These are phyloP conservation scores for Pammene aurita DNA, from an alignment of 2,888 invertebrate genomes.

Conservation along the genomic window DNA sequence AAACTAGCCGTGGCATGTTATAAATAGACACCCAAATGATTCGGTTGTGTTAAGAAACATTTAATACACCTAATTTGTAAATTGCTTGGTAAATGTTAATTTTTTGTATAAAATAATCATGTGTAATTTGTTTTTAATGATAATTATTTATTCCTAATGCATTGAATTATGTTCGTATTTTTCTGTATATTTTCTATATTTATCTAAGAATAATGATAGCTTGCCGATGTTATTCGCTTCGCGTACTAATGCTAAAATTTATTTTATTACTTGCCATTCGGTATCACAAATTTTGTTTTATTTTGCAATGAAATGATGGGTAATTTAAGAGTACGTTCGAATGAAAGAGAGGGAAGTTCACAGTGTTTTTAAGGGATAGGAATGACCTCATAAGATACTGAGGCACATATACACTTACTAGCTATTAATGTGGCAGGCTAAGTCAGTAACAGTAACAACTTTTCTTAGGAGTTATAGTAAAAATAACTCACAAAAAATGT, in stretches of 20 bases:
- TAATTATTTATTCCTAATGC: slow-evolving; percentile 69
- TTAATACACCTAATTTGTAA: slow-evolving; percentile 57
- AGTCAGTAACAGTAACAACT: too few species aligned
- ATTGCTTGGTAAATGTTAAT: slow-evolving; percentile 55
- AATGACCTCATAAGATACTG: too few species aligned
- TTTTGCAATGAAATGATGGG: slow-evolving; percentile 30
- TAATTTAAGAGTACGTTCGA: slow-evolving; percentile 11
- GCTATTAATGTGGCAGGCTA: too few species aligned
- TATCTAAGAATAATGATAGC: slow-evolving; percentile 60
- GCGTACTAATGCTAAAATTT: slow-evolving; percentile 48
- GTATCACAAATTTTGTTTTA: slow-evolving; percentile 61
- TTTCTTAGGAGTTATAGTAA: too few species aligned
- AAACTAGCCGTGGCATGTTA: slow-evolving; percentile 21
- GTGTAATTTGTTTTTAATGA: slow-evolving; percentile 62
- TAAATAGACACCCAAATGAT: slow-evolving; percentile 44
- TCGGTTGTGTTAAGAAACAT: slow-evolving; percentile 53
- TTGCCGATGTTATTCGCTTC: slow-evolving; percentile 69
- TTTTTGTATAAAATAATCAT: slow-evolving; percentile 60
- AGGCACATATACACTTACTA: too few species aligned
- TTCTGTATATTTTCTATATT: slow-evolving; percentile 60
- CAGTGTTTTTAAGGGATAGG: slow-evolving; percentile 12
- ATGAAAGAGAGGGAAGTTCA: slow-evolving; percentile 17
- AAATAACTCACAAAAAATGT: too few species aligned
- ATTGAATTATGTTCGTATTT: slow-evolving; percentile 60
- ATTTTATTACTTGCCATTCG: slow-evolving; percentile 67